phyloP scores from a whole-genome alignment of 2,888 invertebrate species.

The Nipponacmea schrenckii region DNA sequence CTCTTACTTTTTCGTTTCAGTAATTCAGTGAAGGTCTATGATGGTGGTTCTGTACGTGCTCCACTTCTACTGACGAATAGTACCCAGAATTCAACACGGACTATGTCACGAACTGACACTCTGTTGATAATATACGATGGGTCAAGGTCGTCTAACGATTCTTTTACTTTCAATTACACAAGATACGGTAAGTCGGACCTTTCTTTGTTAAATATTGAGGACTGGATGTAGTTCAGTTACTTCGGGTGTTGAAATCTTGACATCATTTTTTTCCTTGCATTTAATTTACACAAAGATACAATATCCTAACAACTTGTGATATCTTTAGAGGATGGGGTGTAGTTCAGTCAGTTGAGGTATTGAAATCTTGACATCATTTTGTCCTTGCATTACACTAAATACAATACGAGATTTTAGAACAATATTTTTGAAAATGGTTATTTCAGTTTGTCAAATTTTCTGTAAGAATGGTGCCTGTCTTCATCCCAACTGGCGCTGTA shows the following conservation, averaged over 20 bases:
- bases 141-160: constrained; percentile 16
- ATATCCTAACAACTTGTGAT: no score
- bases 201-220: no score
- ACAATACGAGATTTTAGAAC: no score
- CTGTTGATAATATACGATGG: constrained; percentile 33
- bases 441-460: background rate
- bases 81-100: constrained; percentile 14
- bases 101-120: constrained; percentile 30
- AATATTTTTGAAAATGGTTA: background rate
- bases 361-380: no score
- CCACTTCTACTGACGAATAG: constrained; percentile 16
- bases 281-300: no score
- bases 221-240: no score
- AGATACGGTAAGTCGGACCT: constrained; percentile 30
- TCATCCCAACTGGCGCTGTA: constrained; percentile 50
- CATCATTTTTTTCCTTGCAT: no score
- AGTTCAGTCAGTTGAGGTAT: no score
- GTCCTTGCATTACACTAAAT: no score
- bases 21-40: constrained; percentile 11
- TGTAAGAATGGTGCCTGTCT: constrained; percentile 30
- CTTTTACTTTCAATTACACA: constrained; percentile 27
- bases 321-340: no score
- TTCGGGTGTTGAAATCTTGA: no score
- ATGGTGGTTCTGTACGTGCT: constrained; percentile 34
- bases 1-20: background rate